Evolutionary conservation across 2,888 invertebrate species (phyloP).

Genomic region (Chydorus sphaericus): DNA sequence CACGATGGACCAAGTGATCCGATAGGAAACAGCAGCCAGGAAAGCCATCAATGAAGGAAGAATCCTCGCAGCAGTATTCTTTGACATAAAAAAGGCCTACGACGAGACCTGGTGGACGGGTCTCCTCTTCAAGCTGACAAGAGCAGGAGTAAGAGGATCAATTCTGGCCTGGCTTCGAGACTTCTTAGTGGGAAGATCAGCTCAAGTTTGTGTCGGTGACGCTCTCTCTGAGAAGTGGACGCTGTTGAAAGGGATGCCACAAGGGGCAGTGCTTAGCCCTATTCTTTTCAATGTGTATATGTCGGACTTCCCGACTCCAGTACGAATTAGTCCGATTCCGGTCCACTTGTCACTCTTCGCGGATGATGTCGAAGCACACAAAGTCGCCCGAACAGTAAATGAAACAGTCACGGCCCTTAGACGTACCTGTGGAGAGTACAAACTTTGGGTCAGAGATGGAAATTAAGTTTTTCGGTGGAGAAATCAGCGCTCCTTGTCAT

Average conservation of each 20-base stretch:
- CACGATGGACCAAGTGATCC: constrained; percentile 10
- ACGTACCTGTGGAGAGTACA: too few species aligned
- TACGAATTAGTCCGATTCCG: too few species aligned
- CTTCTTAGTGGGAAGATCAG: not conserved
- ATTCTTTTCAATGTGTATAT: constrained; percentile 12
- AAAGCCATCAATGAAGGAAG: constrained; percentile 19
- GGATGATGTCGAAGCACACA: too few species aligned
- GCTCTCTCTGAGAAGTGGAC: not conserved
- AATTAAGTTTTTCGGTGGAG: too few species aligned
- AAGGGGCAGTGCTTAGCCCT: constrained; percentile 14
- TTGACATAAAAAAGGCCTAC: constrained; percentile 17
- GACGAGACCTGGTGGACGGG: constrained; percentile 18
- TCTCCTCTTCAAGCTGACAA: constrained; percentile 10
- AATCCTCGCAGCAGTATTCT: constrained; percentile 20
- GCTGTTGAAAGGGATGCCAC: constrained; percentile 13
- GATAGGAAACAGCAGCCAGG: constrained; percentile 18
- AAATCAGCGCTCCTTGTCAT: too few species aligned
- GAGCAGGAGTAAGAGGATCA: constrained; percentile 17
- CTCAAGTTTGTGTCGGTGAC: not conserved
- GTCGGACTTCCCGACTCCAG: not conserved
- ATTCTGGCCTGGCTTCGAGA: constrained; percentile 15
- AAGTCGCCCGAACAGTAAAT: too few species aligned
- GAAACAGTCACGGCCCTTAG: too few species aligned
- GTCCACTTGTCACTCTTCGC: too few species aligned
- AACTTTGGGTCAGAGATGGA: too few species aligned